Percentiles rank a stretch among this genome's conserved stretches.
Evolutionary conservation across 2,113 vertebrate species (phyloP).

Genomic region (Mastomys natalensis): DNA sequence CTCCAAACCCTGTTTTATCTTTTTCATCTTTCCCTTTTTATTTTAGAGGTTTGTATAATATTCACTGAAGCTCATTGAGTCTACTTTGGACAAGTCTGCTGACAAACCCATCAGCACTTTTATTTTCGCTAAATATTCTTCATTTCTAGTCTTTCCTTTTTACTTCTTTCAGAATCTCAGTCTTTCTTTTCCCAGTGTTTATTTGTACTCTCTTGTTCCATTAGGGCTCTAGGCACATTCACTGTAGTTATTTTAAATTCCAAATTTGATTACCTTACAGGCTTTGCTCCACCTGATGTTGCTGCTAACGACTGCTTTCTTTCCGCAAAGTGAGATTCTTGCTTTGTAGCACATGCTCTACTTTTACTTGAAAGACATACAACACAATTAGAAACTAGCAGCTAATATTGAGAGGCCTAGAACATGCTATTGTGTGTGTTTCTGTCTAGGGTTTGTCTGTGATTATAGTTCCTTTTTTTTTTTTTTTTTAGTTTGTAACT

Average conservation of each 20-base stretch:
- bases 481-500: no score
- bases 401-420: neutral
- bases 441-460: neutral
- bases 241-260: neutral
- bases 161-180: neutral
- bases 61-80: neutral
- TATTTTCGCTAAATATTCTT: neutral
- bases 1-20: neutral
- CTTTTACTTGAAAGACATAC: neutral
- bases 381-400: neutral
- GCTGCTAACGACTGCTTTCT: neutral
- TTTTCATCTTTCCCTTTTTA: neutral
- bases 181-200: neutral
- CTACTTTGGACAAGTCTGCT: neutral
- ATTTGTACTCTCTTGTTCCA: neutral
- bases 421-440: neutral
- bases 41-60: neutral
- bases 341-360: neutral
- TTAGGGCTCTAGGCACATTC: neutral
- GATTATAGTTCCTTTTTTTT: constrained; percentile 43
- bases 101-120: neutral
- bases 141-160: neutral
- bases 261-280: neutral
- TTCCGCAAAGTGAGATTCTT: neutral
- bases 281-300: neutral